Conservation (phyloP, 2,113 vertebrate species). For the rabbit (Oryctolagus cuniculus) region mOryCun1.1 NC_091440.1:54169501-54170000, state of each 20-base stretch:
- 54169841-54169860: background rate
- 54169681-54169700: background rate
- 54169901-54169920: background rate
- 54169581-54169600: too few species aligned
- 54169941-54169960: background rate
- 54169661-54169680: background rate
- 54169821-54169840: background rate
- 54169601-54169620: too few species aligned
- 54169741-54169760: background rate
- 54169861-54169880: background rate
- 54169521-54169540: too few species aligned
- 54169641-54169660: background rate
- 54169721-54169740: background rate
- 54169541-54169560: too few species aligned
- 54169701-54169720: background rate
- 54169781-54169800: background rate
- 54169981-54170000: background rate
- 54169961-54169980: constrained; percentile 4
- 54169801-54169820: background rate
- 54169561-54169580: too few species aligned
- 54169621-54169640: too few species aligned
- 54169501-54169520: too few species aligned
- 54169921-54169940: background rate
- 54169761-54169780: background rate
- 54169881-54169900: background rate